Percentiles rank a stretch among this genome's conserved stretches.
Evolutionary conservation across 2,888 invertebrate species (phyloP).

Genomic region (Dolichomitus sp.): DNA sequence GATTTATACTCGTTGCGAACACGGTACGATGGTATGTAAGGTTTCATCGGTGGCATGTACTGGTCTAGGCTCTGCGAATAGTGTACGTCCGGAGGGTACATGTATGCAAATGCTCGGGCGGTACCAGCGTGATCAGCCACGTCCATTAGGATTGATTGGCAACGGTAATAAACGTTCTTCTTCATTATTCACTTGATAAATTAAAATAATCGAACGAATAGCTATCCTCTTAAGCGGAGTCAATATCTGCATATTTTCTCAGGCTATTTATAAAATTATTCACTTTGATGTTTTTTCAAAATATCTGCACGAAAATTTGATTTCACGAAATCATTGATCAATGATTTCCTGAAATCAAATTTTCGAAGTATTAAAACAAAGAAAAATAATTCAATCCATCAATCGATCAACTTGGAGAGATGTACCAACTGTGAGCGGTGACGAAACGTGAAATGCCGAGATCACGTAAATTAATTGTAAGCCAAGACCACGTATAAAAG

Average conservation of each 20-base stretch:
- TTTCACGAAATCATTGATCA: no score
- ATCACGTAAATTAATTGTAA: slow-evolving; percentile 45
- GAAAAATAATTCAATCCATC: slow-evolving; percentile 1
- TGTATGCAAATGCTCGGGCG: slow-evolving; percentile 73
- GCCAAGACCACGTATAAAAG: slow-evolving; percentile 34
- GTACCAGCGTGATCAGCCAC: slow-evolving; percentile 78
- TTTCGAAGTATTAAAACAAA: background rate
- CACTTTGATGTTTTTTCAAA: no score
- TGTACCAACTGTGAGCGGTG: slow-evolving; percentile 19
- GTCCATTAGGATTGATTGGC: slow-evolving; percentile 85
- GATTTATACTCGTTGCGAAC: slow-evolving; percentile 73
- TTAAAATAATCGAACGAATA: slow-evolving; percentile 38
- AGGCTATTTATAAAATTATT: background rate
- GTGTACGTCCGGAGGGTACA: slow-evolving; percentile 50
- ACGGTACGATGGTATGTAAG: slow-evolving; percentile 29
- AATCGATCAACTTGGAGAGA: slow-evolving; percentile 36
- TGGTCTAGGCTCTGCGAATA: background rate
- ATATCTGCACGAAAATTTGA: no score
- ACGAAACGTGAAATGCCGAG: slow-evolving; percentile 47
- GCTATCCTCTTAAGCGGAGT: background rate
- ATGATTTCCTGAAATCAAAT: no score
- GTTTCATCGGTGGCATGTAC: slow-evolving; percentile 11
- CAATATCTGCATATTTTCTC: background rate
- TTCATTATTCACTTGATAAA: slow-evolving; percentile 60
- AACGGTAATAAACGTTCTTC: slow-evolving; percentile 83